Conservation (phyloP, 2,888 invertebrate genomes). For the Drosophila borealis region DNA sequence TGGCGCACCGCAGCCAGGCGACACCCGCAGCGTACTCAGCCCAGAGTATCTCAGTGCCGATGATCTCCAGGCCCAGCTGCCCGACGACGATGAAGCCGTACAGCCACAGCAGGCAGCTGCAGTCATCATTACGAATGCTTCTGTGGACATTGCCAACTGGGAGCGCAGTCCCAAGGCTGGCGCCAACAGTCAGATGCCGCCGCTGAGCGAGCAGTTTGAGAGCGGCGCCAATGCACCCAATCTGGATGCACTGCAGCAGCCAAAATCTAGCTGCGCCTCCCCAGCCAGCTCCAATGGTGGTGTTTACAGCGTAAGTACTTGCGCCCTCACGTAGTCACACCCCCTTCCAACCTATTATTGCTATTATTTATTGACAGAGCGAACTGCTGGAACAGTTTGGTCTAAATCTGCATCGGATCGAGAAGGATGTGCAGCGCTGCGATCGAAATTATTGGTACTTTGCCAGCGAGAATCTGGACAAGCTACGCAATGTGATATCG, state of each 20-base stretch:
- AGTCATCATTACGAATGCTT: conserved; percentile 90
- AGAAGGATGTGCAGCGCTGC: conserved; percentile 98
- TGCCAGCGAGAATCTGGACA: conserved; percentile 94
- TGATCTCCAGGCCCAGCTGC: conserved; percentile 83
- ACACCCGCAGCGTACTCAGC: conserved; percentile 73
- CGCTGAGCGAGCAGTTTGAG: conserved; percentile 87
- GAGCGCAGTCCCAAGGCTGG: conserved; percentile 84
- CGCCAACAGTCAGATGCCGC: conserved; percentile 86
- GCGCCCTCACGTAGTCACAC: too few species aligned
- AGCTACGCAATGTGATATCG: conserved; percentile 96
- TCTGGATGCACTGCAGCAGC: conserved; percentile 83
- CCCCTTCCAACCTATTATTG: too few species aligned
- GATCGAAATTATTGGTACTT: conserved; percentile 98
- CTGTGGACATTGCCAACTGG: conserved; percentile 87
- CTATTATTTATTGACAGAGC: conserved; percentile 86
- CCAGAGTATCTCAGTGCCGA: conserved; percentile 85
- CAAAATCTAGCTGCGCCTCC: conserved; percentile 90
- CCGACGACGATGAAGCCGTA: conserved; percentile 52
- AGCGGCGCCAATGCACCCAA: conserved; percentile 24
- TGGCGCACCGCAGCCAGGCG: conserved; percentile 66
- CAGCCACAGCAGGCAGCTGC: conserved; percentile 86
- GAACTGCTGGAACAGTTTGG: conserved; percentile 94
- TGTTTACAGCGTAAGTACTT: conserved; percentile 91
- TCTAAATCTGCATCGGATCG: conserved; percentile 96
- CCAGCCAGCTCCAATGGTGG: conserved; percentile 97